These are phyloP conservation scores for Atopsyche davidsoni DNA, from an alignment of 1,140 invertebrate species.

Conservation along the genomic window DNA sequence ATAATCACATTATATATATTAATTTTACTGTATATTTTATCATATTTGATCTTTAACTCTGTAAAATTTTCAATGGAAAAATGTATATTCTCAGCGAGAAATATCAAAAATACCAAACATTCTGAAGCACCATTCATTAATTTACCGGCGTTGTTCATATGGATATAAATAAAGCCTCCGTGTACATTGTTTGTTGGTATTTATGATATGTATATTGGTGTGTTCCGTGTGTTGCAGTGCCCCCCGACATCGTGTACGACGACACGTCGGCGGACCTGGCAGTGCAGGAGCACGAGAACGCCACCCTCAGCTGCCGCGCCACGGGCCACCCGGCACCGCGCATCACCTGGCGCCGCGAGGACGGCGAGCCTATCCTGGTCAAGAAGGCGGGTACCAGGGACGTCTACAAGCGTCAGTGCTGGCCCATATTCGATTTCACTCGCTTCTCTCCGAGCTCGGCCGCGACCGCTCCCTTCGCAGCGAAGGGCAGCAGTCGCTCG, in stretches of 20 bases:
- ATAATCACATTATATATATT: too few relatives aligned
- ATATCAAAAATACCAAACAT: too few relatives aligned
- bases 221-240: slow-evolving; percentile 54
- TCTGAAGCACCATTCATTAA: too few relatives aligned
- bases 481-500: not conserved
- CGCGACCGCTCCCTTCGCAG: not conserved
- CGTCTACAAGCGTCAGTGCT: slow-evolving; percentile 52
- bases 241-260: slow-evolving; percentile 69
- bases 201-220: not conserved
- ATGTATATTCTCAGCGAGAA: too few relatives aligned
- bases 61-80: too few relatives aligned
- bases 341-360: slow-evolving; percentile 64
- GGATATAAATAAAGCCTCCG: too few relatives aligned
- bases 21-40: too few relatives aligned
- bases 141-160: too few relatives aligned
- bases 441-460: not conserved
- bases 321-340: slow-evolving; percentile 67
- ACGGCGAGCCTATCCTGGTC: slow-evolving; percentile 62
- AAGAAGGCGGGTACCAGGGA: slow-evolving; percentile 57
- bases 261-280: slow-evolving; percentile 71
- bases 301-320: slow-evolving; percentile 71
- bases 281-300: slow-evolving; percentile 73
- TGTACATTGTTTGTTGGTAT: not conserved
- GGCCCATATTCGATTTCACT: not conserved
- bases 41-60: too few relatives aligned